phyloP scores from a whole-genome alignment of 2,888 invertebrate genomes.

The Leptogaster cylindrica region DNA sequence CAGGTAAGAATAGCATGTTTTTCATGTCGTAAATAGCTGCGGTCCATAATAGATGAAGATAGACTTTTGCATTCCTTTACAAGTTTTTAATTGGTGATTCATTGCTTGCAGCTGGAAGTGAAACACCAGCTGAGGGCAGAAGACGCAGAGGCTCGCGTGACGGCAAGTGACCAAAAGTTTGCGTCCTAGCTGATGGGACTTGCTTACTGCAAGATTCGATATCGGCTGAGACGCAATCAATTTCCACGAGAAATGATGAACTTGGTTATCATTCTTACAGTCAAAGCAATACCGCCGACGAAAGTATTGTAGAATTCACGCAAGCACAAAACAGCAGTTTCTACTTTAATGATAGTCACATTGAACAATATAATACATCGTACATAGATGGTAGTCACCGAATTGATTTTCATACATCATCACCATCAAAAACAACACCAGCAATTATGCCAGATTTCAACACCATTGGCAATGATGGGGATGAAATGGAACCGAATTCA shows the following conservation, averaged over 20 bases:
- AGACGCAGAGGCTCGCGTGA: slow-evolving; percentile 74
- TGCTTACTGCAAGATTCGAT: slow-evolving; percentile 37
- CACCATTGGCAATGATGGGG: slow-evolving; percentile 12
- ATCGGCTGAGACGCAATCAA: slow-evolving; percentile 45
- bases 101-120: slow-evolving; percentile 56
- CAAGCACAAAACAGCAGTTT: slow-evolving; percentile 9
- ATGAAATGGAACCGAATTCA: slow-evolving; percentile 44
- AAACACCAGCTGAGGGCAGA: slow-evolving; percentile 58
- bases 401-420: slow-evolving; percentile 1
- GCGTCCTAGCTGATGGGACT: slow-evolving; percentile 59
- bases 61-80: too few relatives aligned
- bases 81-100: too few relatives aligned
- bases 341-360: slow-evolving; percentile 4
- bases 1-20: slow-evolving; percentile 63
- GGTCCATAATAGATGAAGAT: too few relatives aligned
- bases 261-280: slow-evolving; percentile 4
- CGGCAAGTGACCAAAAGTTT: slow-evolving; percentile 74
- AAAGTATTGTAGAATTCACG: neutral
- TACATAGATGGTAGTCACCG: neutral
- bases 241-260: neutral
- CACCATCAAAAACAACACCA: neutral
- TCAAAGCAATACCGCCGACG: slow-evolving; percentile 7
- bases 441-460: slow-evolving; percentile 32
- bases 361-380: neutral
- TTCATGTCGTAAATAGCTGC: too few relatives aligned